phyloP scores from a whole-genome alignment of 2,888 invertebrate species.

The Bugulina stolonifera region DNA sequence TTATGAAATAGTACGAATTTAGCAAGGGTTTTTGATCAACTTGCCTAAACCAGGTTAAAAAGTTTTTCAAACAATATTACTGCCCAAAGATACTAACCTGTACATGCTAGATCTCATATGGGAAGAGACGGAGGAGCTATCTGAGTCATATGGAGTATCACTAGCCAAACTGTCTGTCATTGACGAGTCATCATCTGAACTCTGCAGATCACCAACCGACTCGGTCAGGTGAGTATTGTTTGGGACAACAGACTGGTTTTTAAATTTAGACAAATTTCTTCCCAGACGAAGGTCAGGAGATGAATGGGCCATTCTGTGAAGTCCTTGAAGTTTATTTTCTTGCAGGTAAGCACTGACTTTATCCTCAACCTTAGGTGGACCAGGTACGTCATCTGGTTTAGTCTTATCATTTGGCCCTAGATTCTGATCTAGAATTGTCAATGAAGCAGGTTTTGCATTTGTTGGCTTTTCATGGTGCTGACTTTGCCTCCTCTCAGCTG shows the following conservation, averaged over 20 bases:
- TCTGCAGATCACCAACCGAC: too few relatives aligned
- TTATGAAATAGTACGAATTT: too few relatives aligned
- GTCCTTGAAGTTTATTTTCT: not conserved
- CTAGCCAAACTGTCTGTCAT: conserved; percentile 10
- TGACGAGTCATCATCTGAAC: conserved; percentile 14
- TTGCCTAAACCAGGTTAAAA: too few relatives aligned
- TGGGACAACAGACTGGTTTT: not conserved
- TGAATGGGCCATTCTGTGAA: not conserved
- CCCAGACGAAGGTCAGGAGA: not conserved
- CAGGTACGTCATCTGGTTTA: too few relatives aligned
- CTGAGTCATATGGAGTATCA: conserved; percentile 3
- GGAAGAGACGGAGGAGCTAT: not conserved
- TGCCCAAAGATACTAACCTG: not conserved
- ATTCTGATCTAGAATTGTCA: not conserved
- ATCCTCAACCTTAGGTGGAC: too few relatives aligned
- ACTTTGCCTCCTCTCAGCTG: not conserved
- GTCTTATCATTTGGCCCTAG: not conserved
- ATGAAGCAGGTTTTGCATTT: not conserved
- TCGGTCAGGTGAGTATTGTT: not conserved
- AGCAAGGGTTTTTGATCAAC: too few relatives aligned
- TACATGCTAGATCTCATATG: conserved; percentile 1
- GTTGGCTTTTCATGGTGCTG: not conserved
- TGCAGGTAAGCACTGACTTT: not conserved
- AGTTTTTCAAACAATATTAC: too few relatives aligned
- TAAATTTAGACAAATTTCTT: not conserved